A percentile compares a stretch with the other conserved stretches of the same genome.
These are phyloP conservation scores for Cavia aperea DNA, from an alignment of 2,113 vertebrate genomes.

Conservation along the genomic window DNA sequence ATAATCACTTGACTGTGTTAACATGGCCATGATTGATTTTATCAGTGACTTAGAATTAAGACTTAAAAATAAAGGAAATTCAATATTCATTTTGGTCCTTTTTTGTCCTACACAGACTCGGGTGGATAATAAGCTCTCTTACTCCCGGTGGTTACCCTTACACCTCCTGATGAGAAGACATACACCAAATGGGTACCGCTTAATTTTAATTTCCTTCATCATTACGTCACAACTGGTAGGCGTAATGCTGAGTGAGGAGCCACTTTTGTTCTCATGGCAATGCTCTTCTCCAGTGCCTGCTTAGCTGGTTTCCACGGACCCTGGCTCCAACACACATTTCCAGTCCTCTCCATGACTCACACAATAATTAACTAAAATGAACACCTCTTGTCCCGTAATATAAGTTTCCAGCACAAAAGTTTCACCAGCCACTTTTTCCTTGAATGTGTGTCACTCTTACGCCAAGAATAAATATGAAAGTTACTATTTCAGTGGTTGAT, in stretches of 20 bases:
- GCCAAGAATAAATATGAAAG: not conserved
- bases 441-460: not conserved
- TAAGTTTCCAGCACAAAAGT: constrained; percentile 2
- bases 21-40: not conserved
- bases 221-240: not conserved
- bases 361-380: constrained; percentile 14
- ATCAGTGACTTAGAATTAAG: not conserved
- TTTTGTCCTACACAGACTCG: not conserved
- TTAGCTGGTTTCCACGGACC: not conserved
- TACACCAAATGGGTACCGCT: not conserved
- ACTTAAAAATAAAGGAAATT: not conserved
- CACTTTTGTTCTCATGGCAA: not conserved
- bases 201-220: not conserved
- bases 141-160: not conserved
- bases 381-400: not conserved
- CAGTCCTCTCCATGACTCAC: not conserved
- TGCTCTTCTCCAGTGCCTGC: not conserved
- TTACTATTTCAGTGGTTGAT: not conserved
- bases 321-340: not conserved
- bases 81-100: not conserved
- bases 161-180: not conserved
- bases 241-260: not conserved
- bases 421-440: not conserved
- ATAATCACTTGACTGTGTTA: not conserved
- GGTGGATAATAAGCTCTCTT: not conserved